Base-by-base conservation (phyloP, 92 coral and sea anemone genomes). In the Umimayanthus chanpuru region DNA sequence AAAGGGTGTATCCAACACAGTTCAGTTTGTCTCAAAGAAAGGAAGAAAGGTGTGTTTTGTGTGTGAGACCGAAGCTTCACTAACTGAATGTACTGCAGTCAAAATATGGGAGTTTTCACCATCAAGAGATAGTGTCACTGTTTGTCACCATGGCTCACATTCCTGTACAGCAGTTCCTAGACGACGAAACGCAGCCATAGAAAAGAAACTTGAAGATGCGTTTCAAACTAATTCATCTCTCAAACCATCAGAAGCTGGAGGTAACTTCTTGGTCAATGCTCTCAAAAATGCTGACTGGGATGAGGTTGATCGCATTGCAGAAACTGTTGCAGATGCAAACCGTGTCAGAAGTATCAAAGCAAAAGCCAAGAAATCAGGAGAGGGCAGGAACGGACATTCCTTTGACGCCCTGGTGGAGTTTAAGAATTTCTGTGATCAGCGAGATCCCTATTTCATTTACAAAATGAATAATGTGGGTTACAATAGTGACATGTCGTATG, bases 61-160 rank as follows among this genome's bases (percentile, higher is more conserved):
- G n/a, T 90, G 91, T 66, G 91, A 79, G 36, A 68, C 9, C 36
- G 65, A 25, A 30, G 88, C 86, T 21, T 29, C 68, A 2, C 71
- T 30, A 36, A 73, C 88, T 14, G 79, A 76, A 12, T 93, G 95
- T 72, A n/a, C 78, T 11, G 92, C 93, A 21, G 49, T 70, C 14
- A 93, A 93, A 85, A 76, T 93, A 18, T 93, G 95, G 92, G 95
- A 93, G 70, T 93, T 93, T 75, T 73, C 66, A 29, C 4, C 76
- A 9, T 67, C 15, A 64, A 93, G 89, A 77, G 73, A 85, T 1
- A 47, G 4, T 20, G 92, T 88, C 1, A 86, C 30, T 80, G 89
- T 93, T 40, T 93, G 70, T 80, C 95, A 93, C 49, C 43, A 28
- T 61, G 95, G 95, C 32, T 16, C 14, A 40, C 95, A 91, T 72